A percentile compares a stretch with the other conserved stretches of the same genome.
Conservation (phyloP, 2,797 vertebrate species). For the Threskiornis aethiopicus region DNA sequence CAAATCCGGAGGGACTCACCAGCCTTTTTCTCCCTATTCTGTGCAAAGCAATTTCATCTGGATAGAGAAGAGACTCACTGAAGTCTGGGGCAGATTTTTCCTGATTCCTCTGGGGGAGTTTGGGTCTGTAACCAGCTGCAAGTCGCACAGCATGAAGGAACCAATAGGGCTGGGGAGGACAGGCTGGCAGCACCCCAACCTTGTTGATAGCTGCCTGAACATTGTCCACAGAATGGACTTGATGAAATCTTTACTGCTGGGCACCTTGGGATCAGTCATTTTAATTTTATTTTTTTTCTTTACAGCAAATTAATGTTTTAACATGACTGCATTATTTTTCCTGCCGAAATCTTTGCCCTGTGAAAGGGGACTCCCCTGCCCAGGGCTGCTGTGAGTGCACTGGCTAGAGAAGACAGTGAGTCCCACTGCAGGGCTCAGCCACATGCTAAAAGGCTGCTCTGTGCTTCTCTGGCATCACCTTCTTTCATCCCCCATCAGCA, state of each 20-base stretch:
- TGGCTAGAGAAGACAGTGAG: not conserved
- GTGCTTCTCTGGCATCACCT: not conserved
- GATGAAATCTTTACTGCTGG: not conserved
- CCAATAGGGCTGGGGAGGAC: not conserved
- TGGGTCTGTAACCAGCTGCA: not conserved
- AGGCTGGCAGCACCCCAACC: not conserved
- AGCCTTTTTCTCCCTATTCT: not conserved
- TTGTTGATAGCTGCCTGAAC: not conserved
- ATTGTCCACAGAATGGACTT: not conserved
- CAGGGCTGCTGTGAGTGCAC: not conserved
- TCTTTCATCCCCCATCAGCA: not conserved
- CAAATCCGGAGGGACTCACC: fast-evolving
- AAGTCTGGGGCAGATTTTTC: not conserved
- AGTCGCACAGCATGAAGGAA: not conserved
- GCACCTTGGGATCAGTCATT: not conserved
- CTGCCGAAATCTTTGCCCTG: not conserved
- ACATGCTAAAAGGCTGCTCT: not conserved
- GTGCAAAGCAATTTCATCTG: not conserved
- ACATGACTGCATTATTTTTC: not conserved
- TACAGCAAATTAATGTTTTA: not conserved
- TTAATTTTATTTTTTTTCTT: not conserved
- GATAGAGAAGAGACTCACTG: not conserved
- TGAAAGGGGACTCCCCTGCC: not conserved
- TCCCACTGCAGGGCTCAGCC: not conserved
- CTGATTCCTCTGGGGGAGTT: not conserved